A percentile compares a stretch with the other conserved stretches of the same genome.
Conservation (phyloP, 2,113 vertebrate species). For the Spilogale gracilis region DNA sequence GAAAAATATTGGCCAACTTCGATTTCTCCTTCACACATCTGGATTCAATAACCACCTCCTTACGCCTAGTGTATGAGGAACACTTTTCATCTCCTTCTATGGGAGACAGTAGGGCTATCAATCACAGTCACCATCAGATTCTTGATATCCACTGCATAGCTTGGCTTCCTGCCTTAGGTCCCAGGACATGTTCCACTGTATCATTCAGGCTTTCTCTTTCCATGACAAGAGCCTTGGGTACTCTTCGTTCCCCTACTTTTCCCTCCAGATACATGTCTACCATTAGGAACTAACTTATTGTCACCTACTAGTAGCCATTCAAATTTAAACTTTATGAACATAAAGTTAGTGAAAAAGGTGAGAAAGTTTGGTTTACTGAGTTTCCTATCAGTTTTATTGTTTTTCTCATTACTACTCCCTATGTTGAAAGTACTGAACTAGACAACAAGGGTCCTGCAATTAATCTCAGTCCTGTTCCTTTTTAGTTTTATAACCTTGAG, state of each 20-base stretch:
- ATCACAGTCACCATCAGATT: not conserved
- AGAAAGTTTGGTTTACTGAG: not conserved
- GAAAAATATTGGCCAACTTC: not conserved
- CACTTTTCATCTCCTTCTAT: conserved; percentile 8
- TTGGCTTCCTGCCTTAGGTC: not conserved
- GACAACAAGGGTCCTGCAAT: not conserved
- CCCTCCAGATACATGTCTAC: not conserved
- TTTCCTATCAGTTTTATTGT: not conserved
- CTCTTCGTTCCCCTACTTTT: not conserved
- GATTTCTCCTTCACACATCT: not conserved
- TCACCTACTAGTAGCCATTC: not conserved
- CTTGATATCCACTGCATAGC: not conserved
- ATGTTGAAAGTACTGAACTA: not conserved
- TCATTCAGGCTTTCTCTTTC: not conserved
- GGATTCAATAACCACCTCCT: not conserved
- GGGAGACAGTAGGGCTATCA: not conserved
- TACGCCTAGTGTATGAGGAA: conserved; percentile 6
- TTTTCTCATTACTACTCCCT: not conserved
- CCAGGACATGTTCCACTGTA: not conserved
- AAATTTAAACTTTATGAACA: not conserved
- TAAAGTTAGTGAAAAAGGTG: not conserved
- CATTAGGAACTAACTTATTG: not conserved
- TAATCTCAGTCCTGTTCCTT: not conserved
- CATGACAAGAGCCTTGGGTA: not conserved
- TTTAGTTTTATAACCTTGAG: not conserved